These are phyloP conservation scores for Maconellicoccus hirsutus DNA, from an alignment of 1,140 invertebrate species.

Conservation along the genomic window DNA sequence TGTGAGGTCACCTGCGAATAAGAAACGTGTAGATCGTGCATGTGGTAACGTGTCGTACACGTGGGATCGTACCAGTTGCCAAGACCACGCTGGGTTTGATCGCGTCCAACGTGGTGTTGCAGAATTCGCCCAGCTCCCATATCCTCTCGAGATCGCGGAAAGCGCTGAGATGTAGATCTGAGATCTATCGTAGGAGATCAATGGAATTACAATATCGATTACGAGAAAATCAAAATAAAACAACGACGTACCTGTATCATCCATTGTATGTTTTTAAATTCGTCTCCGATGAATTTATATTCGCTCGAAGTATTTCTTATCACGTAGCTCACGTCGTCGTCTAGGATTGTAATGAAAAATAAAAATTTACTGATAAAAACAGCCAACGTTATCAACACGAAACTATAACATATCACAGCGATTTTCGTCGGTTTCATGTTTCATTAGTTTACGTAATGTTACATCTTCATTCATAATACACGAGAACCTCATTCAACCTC, in stretches of 20 bases:
- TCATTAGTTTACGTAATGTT: background rate
- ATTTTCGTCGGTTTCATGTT: background rate
- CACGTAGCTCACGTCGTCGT: background rate
- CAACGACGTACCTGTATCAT: background rate
- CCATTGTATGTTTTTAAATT: background rate
- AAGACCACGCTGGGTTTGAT: conserved; percentile 74
- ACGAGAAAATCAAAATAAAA: no score
- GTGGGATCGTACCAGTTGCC: conserved; percentile 50
- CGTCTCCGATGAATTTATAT: background rate
- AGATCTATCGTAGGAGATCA: conserved; percentile 45
- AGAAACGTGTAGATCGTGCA: no score
- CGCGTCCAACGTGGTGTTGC: conserved; percentile 54
- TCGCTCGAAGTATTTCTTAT: background rate
- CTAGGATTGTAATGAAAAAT: background rate
- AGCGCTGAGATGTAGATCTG: conserved; percentile 80
- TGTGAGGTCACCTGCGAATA: conserved; percentile 62
- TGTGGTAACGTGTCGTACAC: no score
- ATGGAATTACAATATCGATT: no score
- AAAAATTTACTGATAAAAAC: background rate
- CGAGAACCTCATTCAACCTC: no score
- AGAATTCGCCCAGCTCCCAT: conserved; percentile 67
- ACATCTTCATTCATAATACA: no score
- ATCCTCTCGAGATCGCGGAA: conserved; percentile 64
- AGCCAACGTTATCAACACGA: background rate
- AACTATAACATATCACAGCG: background rate